These are phyloP conservation scores for Taenioides sp. DNA, from an alignment of 2,797 vertebrate species.

Conservation along the genomic window DNA sequence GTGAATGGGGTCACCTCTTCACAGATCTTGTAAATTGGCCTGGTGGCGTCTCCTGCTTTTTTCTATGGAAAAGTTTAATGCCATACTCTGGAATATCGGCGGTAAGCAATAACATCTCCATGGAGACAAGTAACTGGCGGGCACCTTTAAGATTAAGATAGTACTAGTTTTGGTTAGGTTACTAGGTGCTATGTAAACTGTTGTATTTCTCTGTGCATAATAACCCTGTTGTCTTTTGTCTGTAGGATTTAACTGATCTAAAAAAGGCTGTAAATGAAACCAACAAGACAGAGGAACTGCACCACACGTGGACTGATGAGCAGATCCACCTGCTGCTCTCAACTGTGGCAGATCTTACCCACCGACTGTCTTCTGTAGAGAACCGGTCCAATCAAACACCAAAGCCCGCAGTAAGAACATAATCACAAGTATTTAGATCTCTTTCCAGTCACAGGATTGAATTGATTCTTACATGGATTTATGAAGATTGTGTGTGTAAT, in stretches of 20 bases:
- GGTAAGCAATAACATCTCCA: too few relatives aligned
- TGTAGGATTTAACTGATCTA: conserved; percentile 67
- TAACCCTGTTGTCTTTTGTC: conserved; percentile 6
- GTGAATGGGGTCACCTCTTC: too few relatives aligned
- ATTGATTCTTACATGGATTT: too few relatives aligned
- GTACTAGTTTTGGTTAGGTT: background rate
- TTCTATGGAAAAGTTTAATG: too few relatives aligned
- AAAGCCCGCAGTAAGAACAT: conserved; percentile 55
- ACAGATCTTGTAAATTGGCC: too few relatives aligned
- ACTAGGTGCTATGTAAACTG: background rate
- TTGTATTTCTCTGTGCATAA: background rate
- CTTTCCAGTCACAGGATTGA: too few relatives aligned
- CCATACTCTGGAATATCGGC: too few relatives aligned
- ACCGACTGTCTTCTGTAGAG: conserved; percentile 71
- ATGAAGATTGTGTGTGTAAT: too few relatives aligned
- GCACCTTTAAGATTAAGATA: background rate
- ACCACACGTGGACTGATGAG: conserved; percentile 61
- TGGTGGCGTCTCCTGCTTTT: too few relatives aligned
- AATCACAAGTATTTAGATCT: background rate
- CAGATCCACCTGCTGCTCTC: conserved; percentile 69
- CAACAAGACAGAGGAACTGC: conserved; percentile 70
- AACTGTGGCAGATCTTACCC: conserved; percentile 66
- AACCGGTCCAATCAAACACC: conserved; percentile 35
- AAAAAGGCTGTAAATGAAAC: conserved; percentile 64
- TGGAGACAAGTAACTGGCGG: too few relatives aligned